Conservation (phyloP, 2,113 vertebrate species). For the Ramphastos sulfuratus region DNA sequence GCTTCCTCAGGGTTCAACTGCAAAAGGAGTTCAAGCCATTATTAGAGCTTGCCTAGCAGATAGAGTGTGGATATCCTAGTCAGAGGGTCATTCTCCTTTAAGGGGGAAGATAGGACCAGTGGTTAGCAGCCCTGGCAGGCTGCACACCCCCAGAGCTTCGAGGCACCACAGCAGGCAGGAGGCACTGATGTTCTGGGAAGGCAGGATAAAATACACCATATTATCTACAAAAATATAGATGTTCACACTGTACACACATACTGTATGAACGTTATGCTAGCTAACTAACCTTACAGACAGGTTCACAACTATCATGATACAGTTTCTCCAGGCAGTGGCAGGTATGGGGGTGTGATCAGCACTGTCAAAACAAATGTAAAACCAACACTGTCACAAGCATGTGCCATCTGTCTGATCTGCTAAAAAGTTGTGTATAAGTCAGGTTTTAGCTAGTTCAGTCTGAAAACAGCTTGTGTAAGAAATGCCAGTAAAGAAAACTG, state of each 20-base stretch:
- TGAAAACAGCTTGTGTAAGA: neutral
- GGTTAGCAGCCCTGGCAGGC: neutral
- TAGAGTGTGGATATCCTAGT: fast-evolving
- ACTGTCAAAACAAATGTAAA: neutral
- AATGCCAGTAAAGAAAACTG: neutral
- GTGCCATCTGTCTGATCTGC: neutral
- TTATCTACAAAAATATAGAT: neutral
- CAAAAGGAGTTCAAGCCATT: neutral
- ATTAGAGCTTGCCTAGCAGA: neutral
- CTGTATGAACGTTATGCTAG: neutral
- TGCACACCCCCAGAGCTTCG: neutral
- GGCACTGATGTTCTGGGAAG: neutral
- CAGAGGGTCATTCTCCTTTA: neutral
- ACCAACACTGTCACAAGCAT: neutral
- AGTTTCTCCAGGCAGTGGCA: neutral
- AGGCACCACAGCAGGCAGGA: neutral
- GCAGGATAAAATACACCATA: neutral
- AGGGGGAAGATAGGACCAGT: neutral
- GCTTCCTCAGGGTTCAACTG: neutral
- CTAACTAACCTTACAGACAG: neutral
- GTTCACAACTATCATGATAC: fast-evolving
- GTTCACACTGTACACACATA: fast-evolving
- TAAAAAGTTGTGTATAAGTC: neutral
- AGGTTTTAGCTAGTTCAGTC: neutral
- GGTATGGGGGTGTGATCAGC: neutral